phyloP scores from a whole-genome alignment of 2,888 invertebrate genomes.

The Athetis lepigone region DNA sequence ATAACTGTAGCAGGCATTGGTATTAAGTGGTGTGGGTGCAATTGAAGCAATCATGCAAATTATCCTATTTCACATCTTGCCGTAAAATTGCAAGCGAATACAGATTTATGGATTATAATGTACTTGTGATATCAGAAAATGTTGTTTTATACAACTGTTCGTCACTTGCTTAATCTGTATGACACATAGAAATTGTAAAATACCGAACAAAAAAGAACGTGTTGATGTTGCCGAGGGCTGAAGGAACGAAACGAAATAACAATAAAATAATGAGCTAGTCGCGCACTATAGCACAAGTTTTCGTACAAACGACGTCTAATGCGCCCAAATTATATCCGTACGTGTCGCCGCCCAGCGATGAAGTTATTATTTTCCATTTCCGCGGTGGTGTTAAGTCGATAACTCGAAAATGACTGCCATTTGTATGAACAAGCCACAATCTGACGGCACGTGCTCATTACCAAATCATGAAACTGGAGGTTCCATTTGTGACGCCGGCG shows the following conservation, averaged over 20 bases:
- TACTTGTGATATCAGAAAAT: conserved; percentile 16
- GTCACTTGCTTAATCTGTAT: not conserved
- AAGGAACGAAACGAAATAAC: conserved; percentile 17
- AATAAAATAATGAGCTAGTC: conserved; percentile 61
- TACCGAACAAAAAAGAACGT: not conserved
- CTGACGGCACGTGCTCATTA: conserved; percentile 81
- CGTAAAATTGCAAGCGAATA: conserved; percentile 21
- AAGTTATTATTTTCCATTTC: conserved; percentile 90
- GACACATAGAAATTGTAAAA: not conserved
- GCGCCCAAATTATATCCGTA: conserved; percentile 85
- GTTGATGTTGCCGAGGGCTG: not conserved
- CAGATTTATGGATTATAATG: conserved; percentile 27
- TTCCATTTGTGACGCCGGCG: conserved; percentile 60
- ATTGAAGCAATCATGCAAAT: conserved; percentile 36
- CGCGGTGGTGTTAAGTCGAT: conserved; percentile 87
- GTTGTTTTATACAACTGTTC: not conserved
- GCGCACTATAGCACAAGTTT: conserved; percentile 71
- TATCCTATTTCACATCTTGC: conserved; percentile 18
- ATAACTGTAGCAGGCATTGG: conserved; percentile 16
- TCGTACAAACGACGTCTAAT: conserved; percentile 85
- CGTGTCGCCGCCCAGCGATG: conserved; percentile 82
- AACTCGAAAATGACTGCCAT: conserved; percentile 89
- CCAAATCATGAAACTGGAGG: conserved; percentile 76
- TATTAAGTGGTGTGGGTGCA: conserved; percentile 16
- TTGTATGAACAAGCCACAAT: conserved; percentile 82